Percentiles rank a stretch among this genome's conserved stretches.
phyloP scores from a whole-genome alignment of 1,140 invertebrate species.

The Caenorhabditis remanei region DNA sequence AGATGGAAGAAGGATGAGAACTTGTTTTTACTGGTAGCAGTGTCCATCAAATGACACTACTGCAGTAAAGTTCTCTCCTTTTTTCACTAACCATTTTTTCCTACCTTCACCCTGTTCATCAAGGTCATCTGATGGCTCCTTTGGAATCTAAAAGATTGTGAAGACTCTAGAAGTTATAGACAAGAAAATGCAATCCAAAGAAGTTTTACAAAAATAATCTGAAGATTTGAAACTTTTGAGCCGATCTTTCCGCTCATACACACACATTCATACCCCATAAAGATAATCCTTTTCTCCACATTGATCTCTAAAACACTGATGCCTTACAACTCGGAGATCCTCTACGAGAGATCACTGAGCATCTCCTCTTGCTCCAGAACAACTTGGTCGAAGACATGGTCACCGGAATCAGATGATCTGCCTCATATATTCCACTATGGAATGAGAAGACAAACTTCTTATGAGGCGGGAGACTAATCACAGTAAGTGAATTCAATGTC shows the following conservation, averaged over 20 bases:
- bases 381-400: slow-evolving; percentile 5
- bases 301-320: slow-evolving; percentile 42
- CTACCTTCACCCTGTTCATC: background rate
- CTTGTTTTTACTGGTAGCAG: slow-evolving; percentile 53
- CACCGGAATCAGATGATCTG: slow-evolving; percentile 42
- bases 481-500: slow-evolving; percentile 1
- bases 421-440: background rate
- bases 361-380: background rate
- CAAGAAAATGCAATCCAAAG: no score
- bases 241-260: background rate
- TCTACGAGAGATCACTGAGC: slow-evolving; percentile 29
- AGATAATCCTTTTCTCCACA: background rate
- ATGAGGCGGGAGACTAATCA: background rate
- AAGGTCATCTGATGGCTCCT: background rate
- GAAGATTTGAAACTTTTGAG: background rate
- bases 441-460: background rate
- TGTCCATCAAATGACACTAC: slow-evolving; percentile 47
- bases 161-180: no score
- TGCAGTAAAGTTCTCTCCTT: slow-evolving; percentile 43
- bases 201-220: no score
- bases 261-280: background rate
- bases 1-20: slow-evolving; percentile 28
- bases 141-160: background rate
- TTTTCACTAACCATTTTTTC: background rate
- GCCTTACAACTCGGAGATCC: slow-evolving; percentile 20